Base-by-base conservation (phyloP, 2,888 invertebrate genomes). In the Caenorhabditis uteleia region DNA sequence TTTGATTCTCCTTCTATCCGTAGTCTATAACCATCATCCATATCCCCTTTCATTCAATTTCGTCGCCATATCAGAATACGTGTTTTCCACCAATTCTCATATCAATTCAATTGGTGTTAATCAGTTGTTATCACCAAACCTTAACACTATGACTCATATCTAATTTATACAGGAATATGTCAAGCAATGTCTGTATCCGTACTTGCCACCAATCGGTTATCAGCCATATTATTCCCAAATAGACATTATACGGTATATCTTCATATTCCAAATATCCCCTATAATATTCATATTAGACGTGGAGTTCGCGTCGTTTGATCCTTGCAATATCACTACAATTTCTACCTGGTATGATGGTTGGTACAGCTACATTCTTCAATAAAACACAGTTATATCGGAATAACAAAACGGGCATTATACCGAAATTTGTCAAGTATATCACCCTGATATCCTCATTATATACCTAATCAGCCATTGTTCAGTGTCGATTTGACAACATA, bases 101-200 rank as follows among this genome's bases (percentile, higher is more conserved):
- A n/a, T n/a, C n/a, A n/a, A n/a, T n/a, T n/a, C n/a, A n/a, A n/a
- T n/a, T n/a, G n/a, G n/a, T n/a, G n/a, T n/a, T n/a, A 8, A 18
- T 23, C 3, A 25, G 2, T 16, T 43, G 23, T 18, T 7, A 18
- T 16, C 16, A 36, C 36, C 5, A 5, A 36, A 14, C n/a, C 5
- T 36, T 36, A 14, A 18, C 5, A 6, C 36, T 8, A 16, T 36
- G 36, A 5, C 5, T n/a, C 36, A 14, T 6, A n/a, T 33, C 18
- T 6, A n/a, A n/a, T n/a, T n/a, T n/a, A n/a, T 53, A 21, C 44
- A 60, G 61, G 55, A 14, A 46, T 64, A n/a, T 64, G 57, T 23
- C 62, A 64, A 57, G 51, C 62, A 1, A 64, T 64, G 62, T 40
- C 49, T 3, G 56, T 57, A 10, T 53, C 57, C 2, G 50, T 57